Conservation (phyloP, 2,797 vertebrate species). For the Takifugu rubripes region DNA sequence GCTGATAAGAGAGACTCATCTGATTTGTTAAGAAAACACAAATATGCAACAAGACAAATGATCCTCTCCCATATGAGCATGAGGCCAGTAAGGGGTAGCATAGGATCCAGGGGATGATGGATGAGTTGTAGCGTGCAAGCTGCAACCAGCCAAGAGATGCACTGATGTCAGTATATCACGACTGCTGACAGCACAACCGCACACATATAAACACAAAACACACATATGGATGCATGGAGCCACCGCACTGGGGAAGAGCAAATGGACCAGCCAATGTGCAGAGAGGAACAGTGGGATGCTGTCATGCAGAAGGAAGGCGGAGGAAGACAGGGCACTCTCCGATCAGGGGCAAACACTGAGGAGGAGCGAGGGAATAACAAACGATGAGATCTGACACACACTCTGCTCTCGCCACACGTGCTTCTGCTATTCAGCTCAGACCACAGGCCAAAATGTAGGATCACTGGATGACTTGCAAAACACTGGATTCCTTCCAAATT, state of each 20-base stretch:
- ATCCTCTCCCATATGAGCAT: too few species aligned
- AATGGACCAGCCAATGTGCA: conserved; percentile 11
- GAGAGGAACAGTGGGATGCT: conserved; percentile 19
- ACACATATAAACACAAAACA: not conserved
- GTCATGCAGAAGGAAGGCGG: conserved; percentile 31
- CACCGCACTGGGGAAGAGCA: conserved; percentile 8
- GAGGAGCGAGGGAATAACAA: conserved; percentile 13
- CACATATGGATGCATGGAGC: conserved; percentile 1
- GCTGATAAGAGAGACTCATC: too few species aligned
- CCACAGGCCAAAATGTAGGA: not conserved
- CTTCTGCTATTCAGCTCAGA: conserved; percentile 20
- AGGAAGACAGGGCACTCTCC: conserved; percentile 4
- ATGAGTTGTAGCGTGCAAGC: conserved; percentile 7
- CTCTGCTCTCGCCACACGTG: conserved; percentile 14
- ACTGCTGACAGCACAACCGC: conserved; percentile 10
- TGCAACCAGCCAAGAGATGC: conserved; percentile 5
- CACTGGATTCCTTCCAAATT: too few species aligned
- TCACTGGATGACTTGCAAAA: not conserved
- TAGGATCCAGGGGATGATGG: conserved; percentile 3
- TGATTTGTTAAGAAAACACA: too few species aligned
- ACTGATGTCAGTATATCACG: conserved; percentile 10
- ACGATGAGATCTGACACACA: conserved; percentile 46
- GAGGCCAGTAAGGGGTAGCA: too few species aligned
- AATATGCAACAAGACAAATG: too few species aligned
- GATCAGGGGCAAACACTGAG: conserved; percentile 17